Evolutionary conservation across 2,797 vertebrate genomes (phyloP), one percentile per base, ranked within the genome.

Genomic region (Falco concolor): DNA sequence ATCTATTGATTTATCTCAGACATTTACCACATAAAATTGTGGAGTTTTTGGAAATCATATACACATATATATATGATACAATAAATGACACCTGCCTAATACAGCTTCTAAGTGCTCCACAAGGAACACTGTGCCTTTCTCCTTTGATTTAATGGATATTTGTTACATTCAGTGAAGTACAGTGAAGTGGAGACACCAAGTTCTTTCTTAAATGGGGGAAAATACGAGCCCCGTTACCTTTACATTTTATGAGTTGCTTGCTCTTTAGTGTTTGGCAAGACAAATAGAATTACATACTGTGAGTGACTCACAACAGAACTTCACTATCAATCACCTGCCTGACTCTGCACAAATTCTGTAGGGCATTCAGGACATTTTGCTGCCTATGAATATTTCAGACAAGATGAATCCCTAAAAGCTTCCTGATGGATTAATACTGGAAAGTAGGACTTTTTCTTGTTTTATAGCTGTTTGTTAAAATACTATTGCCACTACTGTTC

Each of bases 371-470:
- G 98, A 98, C 98, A 97, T 98, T 98, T 98, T 98, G 97, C 97
- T 98, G 97, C 97, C 98, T 98, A 98, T 98, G 98, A 98, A 98
- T 98, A 98, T 98, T 98, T 98, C 97, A 98, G 98, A 97, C 96
- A 98, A 97, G 98, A 97, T 97, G 97, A 97, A 98, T 98, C 96
- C 91, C 92, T 97, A 97, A 98, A 97, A 98, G 95, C 92, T 95
- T 98, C 97, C 95, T 98, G 97, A 98, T 98, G 97, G 97, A 98
- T 98, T 98, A 98, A 98, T 94, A 94, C 77, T 88, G 91, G 96
- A 96, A 98, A 97, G 94, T 78, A 91, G 81, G 96, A 93, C 47
- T 75, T 97, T 96, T 95, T 95, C 93, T 95, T 94, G 89, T 80
- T 98, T 98, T 97, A 97, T 95, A 96, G 96, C 75, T 97, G 95